phyloP scores from a whole-genome alignment of 2,888 invertebrate genomes.

The Cremastinae sp. region DNA sequence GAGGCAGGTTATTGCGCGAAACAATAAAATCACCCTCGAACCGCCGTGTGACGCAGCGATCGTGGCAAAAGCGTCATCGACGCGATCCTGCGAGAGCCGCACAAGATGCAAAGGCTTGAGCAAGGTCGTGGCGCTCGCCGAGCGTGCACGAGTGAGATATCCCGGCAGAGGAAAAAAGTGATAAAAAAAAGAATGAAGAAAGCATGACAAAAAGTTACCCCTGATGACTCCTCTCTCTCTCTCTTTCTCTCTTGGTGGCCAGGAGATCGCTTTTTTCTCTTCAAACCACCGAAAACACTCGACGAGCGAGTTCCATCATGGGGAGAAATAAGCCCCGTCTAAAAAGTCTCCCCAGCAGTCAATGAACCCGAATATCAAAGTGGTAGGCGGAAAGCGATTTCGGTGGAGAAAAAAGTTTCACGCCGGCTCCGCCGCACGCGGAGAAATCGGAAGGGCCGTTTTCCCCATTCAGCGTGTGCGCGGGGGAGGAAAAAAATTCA shows the following conservation, averaged over 20 bases:
- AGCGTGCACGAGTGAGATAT: slow-evolving; percentile 22
- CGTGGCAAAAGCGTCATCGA: slow-evolving; percentile 50
- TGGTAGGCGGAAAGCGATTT: slow-evolving; percentile 7
- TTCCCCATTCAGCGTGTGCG: background rate
- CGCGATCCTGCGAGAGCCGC: slow-evolving; percentile 33
- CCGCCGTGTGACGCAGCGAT: slow-evolving; percentile 37
- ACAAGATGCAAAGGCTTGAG: slow-evolving; percentile 64
- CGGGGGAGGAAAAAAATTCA: slow-evolving; percentile 53
- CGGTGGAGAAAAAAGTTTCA: background rate
- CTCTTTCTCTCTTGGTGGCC: slow-evolving; percentile 52
- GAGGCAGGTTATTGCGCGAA: slow-evolving; percentile 50
- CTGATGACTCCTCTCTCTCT: slow-evolving; percentile 67
- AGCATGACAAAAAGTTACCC: slow-evolving; percentile 75
- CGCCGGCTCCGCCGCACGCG: no score
- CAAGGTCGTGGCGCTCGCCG: slow-evolving; percentile 63
- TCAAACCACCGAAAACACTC: slow-evolving; percentile 42
- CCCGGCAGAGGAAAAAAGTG: slow-evolving; percentile 11
- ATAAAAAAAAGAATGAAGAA: slow-evolving; percentile 12
- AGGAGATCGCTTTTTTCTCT: slow-evolving; percentile 53
- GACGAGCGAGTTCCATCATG: slow-evolving; percentile 43
- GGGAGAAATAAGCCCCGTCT: slow-evolving; percentile 45
- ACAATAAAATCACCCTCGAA: slow-evolving; percentile 57
- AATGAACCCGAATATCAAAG: slow-evolving; percentile 52
- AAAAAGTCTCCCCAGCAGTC: slow-evolving; percentile 63
- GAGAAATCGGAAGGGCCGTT: background rate